Base-by-base conservation (phyloP, 2,888 invertebrate genomes). In the Erpobdella octoculata region DNA sequence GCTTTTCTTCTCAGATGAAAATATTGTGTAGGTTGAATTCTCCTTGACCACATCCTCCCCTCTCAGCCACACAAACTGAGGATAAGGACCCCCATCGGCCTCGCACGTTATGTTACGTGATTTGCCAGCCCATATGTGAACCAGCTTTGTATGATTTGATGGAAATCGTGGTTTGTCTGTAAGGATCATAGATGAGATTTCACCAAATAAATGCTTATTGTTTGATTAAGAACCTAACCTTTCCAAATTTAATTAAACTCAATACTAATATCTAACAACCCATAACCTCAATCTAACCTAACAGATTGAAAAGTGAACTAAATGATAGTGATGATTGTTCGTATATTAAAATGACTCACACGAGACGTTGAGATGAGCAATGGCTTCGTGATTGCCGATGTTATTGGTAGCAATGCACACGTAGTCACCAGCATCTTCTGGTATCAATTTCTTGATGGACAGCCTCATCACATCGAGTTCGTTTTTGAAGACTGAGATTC, bases 331-430 rank as follows among this genome's bases (percentile, higher is more conserved):
- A n/a, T n/a, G n/a, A n/a, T n/a, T n/a, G n/a, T n/a, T n/a, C n/a
- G n/a, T n/a, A n/a, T n/a, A n/a, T n/a, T n/a, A n/a, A n/a, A n/a
- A n/a, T n/a, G n/a, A 62, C 78, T 75, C 67, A 79, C 79, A 79
- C 25, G 73, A 62, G 6, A 79, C 78, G 18, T 74, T 73, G 38
- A 79, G 67, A 15, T 75, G 59, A 4, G 76, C 77, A 6, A 74
- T 76, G 37, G 69, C 64, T n/a, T 73, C 67, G 53, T 73, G 72
- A 0, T 67, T 73, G 1, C 78, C 79, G 21, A 75, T 77, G 1
- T 65, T 62, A 71, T 78, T 79, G 64, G 66, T 62, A 0, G 78
- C 78, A 25, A 66, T 74, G 71, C 79, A 79, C 2, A 76, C 76
- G 76, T 79, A 79, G 36, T 75, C 74, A 35, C 74, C 74, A 0